Evolutionary conservation across 2,888 invertebrate genomes (phyloP), one percentile per base, ranked within the genome.

Genomic region (Teleiodes luculella): DNA sequence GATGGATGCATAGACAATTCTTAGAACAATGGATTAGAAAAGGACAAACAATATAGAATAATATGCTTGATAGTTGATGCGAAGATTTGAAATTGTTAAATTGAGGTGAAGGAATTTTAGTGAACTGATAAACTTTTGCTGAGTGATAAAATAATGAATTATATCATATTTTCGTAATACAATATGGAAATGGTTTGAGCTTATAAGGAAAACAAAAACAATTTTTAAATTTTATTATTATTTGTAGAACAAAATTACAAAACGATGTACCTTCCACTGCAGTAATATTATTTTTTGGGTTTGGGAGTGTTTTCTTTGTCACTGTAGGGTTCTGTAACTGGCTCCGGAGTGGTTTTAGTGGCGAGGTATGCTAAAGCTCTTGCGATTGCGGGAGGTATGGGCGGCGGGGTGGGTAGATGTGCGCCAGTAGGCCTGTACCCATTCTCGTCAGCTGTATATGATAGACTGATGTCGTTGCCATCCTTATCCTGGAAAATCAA

Each of bases 391-490:
- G 83, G 86, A 6, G 92, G 92, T 13, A 91, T 83, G 4, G 90
- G 90, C 0, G 89, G 89, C 1, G 89, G 80, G 0, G 89, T 89
- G 0, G 89, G 89, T n/a, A 91, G 67, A 62, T 91, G 90, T 4
- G 76, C 86, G 1, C 88, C 90, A 1, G 80, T 65, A 1, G 90
- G 86, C n/a, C 86, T 78, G 64, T 88, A 90, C 1, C 89, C 90
- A 43, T 84, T 83, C 62, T 91, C 90, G 58, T 91, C 91, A 13
- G 91, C 91, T 35, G 88, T 90, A 66, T 92, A 92, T 3, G 86
- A 76, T 8, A 91, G 64, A 33, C 82, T 88, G 68, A 84, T 80
- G 52, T 88, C 84, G 8, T 86, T 85, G 13, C 91, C 91, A 2
- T 91, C 86, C 45, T 81, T 77, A 16, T 80, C 88, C 88, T 89